Evolutionary conservation across 2,888 invertebrate genomes (phyloP), one percentile per base, ranked within the genome.

Genomic region (Lacanobia oleracea): DNA sequence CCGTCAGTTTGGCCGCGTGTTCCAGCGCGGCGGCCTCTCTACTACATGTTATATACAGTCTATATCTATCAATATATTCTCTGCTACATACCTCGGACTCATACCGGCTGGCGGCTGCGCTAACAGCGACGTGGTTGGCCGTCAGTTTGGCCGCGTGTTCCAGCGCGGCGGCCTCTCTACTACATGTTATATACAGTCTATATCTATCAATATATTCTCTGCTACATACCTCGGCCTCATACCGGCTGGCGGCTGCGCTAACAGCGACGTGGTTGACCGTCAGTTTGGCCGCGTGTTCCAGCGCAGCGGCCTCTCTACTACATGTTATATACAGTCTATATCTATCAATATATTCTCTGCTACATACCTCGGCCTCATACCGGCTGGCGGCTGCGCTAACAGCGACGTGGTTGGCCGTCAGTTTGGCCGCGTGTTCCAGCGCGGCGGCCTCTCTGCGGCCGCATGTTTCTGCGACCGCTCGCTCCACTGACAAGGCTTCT

Each of bases 91-190:
- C 93, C 91, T 91, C 90, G 1, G 88, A 88, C 67, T 86, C 82
- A 16, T 83, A 59, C 6, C 86, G 75, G 51, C 84, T 80, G 57
- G 85, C 83, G 62, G 75, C 78, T 6, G 89, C 88, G 0, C 89
- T 83, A 50, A 82, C 71, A 10, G 89, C 87, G 33, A 94, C 94
- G 83, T 94, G 94, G 27, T 82, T 86, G 63, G 91, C 91, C 2
- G 95, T 95, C 64, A 95, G 89, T 0, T 77, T 67, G n/a, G 94
- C 95, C 10, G 94, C 92, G 87, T 95, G 95, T 70, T 93, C 89
- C 0, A 95, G 86, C 21, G 95, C 95, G 48, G 91, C 89, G 0
- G 95, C 95, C 87, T 95, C 95, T 1, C 95, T 80, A n/a, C n/a
- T n/a, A 0, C 93, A 85, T 27, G 27, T 27, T 37, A 37, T 37